Evolutionary conservation across 2,797 vertebrate genomes (phyloP).

Genomic region (Anguilla obscura): DNA sequence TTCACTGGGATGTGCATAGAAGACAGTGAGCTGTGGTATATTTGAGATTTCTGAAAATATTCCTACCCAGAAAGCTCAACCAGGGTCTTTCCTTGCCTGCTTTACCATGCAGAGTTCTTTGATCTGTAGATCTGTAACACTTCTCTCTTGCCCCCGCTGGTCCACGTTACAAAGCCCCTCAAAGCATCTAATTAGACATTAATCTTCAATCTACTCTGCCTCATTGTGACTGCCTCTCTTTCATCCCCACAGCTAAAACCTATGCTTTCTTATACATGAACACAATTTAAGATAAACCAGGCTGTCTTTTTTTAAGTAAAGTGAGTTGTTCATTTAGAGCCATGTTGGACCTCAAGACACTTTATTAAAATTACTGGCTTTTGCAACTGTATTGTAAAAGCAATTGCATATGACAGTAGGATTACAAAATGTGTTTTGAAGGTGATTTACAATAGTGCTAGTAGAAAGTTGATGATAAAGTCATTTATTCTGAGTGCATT

Average conservation of each 20-base stretch:
- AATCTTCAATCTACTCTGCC: not conserved
- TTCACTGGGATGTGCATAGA: not conserved
- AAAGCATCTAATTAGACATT: conserved; percentile 10
- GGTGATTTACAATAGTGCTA: not conserved
- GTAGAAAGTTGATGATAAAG: conserved; percentile 1
- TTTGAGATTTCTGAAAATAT: conserved; percentile 24
- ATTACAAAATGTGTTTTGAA: conserved; percentile 1
- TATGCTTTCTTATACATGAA: not conserved
- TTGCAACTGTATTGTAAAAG: not conserved
- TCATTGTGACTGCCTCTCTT: conserved; percentile 10
- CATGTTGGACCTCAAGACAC: not conserved
- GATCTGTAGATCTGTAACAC: conserved; percentile 33
- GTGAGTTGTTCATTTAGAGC: not conserved
- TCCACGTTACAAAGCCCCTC: not conserved
- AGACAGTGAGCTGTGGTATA: not conserved
- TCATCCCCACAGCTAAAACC: not conserved
- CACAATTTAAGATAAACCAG: conserved; percentile 10
- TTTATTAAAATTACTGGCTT: conserved; percentile 2
- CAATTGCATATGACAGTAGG: not conserved
- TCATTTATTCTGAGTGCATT: not conserved
- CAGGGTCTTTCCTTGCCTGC: conserved; percentile 19
- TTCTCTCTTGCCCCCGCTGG: not conserved
- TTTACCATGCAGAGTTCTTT: conserved; percentile 17
- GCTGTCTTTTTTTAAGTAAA: not conserved
- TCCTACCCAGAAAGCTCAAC: conserved; percentile 14